Conservation (phyloP, 1,140 invertebrate species). For the Galleria mellonella region DNA sequence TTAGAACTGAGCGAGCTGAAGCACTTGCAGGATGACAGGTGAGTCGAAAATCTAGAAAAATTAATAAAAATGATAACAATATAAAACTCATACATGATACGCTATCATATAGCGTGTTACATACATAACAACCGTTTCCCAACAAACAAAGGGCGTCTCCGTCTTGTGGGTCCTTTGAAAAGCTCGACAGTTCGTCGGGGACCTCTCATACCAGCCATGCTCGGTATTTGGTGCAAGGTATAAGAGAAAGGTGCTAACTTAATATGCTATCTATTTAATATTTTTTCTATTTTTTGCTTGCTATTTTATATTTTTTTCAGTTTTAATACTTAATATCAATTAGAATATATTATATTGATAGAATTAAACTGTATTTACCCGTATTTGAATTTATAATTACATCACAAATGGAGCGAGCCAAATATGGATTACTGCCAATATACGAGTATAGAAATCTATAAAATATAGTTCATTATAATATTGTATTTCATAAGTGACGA, state of each 20-base stretch:
- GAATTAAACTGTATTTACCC: no score
- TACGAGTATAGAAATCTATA: no score
- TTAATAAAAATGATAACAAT: conserved; percentile 1
- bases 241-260: conserved; percentile 1
- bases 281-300: no score
- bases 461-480: no score
- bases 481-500: no score
- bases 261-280: neutral
- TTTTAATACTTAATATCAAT: no score
- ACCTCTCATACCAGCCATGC: conserved; percentile 27
- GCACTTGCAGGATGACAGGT: conserved; percentile 88
- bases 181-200: conserved; percentile 37
- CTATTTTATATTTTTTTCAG: no score
- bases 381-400: no score
- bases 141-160: conserved; percentile 44
- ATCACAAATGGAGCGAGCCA: no score
- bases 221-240: conserved; percentile 19
- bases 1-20: conserved; percentile 89
- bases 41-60: conserved; percentile 20
- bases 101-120: conserved; percentile 10
- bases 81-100: neutral
- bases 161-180: conserved; percentile 51
- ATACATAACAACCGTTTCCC: conserved; percentile 34
- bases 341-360: no score
- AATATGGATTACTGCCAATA: no score